Percentiles rank a stretch among this genome's conserved stretches.
Evolutionary conservation across 2,797 vertebrate genomes (phyloP).

Genomic region (Phyllotis vaccarum): DNA sequence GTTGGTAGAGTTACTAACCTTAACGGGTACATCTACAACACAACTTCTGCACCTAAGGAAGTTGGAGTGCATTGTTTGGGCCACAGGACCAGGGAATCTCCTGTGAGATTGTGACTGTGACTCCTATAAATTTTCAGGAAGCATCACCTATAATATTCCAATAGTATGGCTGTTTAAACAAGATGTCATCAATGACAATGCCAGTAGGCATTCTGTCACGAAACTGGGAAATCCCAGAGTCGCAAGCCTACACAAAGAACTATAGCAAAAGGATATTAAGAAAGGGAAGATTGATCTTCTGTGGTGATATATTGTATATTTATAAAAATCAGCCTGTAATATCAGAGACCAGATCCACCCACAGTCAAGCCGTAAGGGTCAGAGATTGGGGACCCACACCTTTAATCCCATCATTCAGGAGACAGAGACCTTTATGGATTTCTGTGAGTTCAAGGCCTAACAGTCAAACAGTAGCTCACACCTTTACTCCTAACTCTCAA

Average conservation of each 20-base stretch:
- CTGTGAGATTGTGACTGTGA: background rate
- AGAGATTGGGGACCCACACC: no score
- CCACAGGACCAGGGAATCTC: background rate
- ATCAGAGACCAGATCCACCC: no score
- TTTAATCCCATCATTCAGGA: no score
- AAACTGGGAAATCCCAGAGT: background rate
- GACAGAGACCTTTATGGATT: no score
- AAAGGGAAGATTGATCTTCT: background rate
- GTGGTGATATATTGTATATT: no score
- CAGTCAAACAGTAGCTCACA: no score
- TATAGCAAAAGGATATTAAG: background rate
- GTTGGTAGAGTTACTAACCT: background rate
- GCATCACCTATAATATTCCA: no score
- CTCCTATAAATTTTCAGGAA: background rate
- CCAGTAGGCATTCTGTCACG: background rate
- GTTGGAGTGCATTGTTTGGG: background rate
- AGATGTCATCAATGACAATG: background rate
- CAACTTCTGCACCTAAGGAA: background rate
- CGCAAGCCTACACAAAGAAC: background rate
- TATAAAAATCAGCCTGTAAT: no score
- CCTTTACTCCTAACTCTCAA: no score
- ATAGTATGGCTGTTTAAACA: background rate
- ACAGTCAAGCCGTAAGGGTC: no score
- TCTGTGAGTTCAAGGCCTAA: no score
- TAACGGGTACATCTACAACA: no score